Evolutionary conservation across 2,113 vertebrate genomes (phyloP), one percentile per base, ranked within the genome.

Genomic region (Oxyruncus cristatus): DNA sequence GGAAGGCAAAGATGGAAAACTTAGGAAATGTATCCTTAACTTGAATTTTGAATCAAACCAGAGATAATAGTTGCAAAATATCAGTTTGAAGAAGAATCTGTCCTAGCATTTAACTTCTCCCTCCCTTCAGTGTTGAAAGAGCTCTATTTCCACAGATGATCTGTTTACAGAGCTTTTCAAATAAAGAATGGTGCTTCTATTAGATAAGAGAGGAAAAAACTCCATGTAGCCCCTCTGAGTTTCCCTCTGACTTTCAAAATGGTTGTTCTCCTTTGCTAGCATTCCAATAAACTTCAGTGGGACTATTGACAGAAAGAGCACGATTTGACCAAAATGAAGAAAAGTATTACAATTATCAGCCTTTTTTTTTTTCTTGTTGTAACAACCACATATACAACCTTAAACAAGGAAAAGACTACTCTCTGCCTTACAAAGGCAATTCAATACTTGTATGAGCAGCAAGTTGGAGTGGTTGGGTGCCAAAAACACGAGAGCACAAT

Each of bases 391-490:
- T 39, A 91, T 16, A 89, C 62, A 49, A 63, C 32, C 41, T 81
- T 75, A 52, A 85, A 88, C 53, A 93, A 61, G 66, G 58, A 75
- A 41, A 68, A 88, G 74, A 65, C 84, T 61, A 44, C 73, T 65
- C 56, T 94, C 85, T 66, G 50, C 66, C 63, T 83, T 76, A 82
- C 67, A 89, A 95, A 89, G 58, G 46, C 93, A 93, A 94, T 93
- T 95, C 91, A 85, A 62, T 53, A 55, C 85, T 95, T 79, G 62
- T 11, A 76, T 23, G 49, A 93, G 71, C 77, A 89, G 87, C 81
- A 87, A 96, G 71, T 76, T 83, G 70, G 71, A 94, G 63, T 7
- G 3, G 68, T 66, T 74, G 61, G 37, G 63, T 88, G 92, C 95
- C 95, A 95, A 92, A 96, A 94, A 52, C 63, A 79, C 76, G 3